Evolutionary conservation across 2,888 invertebrate species (phyloP).

Genomic region (Alloplasta piceator): DNA sequence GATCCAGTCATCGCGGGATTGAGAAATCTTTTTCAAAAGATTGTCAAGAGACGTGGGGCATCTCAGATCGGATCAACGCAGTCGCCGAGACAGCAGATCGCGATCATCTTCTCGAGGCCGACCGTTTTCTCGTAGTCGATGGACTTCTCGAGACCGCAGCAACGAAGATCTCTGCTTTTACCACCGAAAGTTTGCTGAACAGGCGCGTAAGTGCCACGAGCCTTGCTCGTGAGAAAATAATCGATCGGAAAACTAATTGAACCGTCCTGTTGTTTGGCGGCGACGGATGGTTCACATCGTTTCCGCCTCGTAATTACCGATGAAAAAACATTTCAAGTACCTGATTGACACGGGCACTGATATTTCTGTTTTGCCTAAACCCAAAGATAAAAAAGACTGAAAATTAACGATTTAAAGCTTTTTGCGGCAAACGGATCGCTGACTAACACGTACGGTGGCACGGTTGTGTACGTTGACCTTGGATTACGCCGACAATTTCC

Average conservation of each 20-base stretch:
- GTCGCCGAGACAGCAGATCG: background rate
- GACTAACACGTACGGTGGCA: slow-evolving; percentile 21
- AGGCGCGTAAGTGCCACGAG: slow-evolving; percentile 43
- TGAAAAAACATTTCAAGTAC: background rate
- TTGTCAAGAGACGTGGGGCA: background rate
- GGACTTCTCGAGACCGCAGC: background rate
- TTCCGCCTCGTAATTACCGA: slow-evolving; percentile 48
- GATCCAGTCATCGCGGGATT: background rate
- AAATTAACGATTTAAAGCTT: slow-evolving; percentile 26
- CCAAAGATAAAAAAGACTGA: background rate
- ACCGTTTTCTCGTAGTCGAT: slow-evolving; percentile 1
- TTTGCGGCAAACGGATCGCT: slow-evolving; percentile 45
- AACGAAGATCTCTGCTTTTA: slow-evolving; percentile 43
- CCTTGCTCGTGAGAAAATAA: slow-evolving; percentile 22
- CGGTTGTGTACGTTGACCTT: slow-evolving; percentile 17
- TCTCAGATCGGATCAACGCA: background rate
- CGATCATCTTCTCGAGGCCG: background rate
- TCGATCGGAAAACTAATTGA: slow-evolving; percentile 40
- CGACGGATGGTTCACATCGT: slow-evolving; percentile 23
- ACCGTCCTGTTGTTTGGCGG: slow-evolving; percentile 17
- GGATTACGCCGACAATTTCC: slow-evolving; percentile 34
- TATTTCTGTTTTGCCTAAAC: slow-evolving; percentile 28
- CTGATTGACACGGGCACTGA: slow-evolving; percentile 29
- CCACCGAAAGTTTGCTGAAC: slow-evolving; percentile 38
- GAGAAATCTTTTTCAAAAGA: background rate